Percentiles rank a stretch among this genome's conserved stretches.
phyloP scores from a whole-genome alignment of 1,140 invertebrate species.

The Magallana gigas region DNA sequence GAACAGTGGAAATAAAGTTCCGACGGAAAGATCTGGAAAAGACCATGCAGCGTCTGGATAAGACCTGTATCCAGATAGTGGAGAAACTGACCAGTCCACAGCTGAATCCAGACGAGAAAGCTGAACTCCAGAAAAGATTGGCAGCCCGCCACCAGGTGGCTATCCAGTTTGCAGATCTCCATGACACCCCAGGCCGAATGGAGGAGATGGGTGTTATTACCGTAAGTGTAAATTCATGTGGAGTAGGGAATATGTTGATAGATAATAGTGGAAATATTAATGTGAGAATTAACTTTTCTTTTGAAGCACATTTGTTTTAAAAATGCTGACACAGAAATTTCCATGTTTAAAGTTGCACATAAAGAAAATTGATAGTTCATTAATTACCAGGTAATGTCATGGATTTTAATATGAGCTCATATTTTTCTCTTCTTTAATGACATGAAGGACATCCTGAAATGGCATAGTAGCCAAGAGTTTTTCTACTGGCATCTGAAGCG shows the following conservation, averaged over 20 bases:
- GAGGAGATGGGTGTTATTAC: conserved; percentile 94
- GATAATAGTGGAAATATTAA: no score
- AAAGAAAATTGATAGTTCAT: no score
- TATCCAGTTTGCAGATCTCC: conserved; percentile 97
- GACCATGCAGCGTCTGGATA: no score
- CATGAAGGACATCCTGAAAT: conserved; percentile 91
- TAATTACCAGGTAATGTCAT: no score
- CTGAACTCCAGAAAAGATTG: conserved; percentile 86
- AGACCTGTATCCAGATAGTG: no score
- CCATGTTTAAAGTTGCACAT: no score
- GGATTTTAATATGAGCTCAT: no score
- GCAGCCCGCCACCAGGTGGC: conserved; percentile 90
- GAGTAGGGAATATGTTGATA: no score
- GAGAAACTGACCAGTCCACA: conserved; percentile 75
- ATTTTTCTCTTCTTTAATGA: no score
- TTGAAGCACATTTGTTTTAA: background rate
- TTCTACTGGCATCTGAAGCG: conserved; percentile 94
- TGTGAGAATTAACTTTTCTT: background rate
- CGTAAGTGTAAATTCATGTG: conserved; percentile 78
- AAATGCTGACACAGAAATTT: background rate
- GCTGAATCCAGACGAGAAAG: no score
- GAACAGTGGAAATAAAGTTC: conserved; percentile 99
- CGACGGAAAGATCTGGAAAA: conserved; percentile 89
- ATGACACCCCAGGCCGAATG: conserved; percentile 98
- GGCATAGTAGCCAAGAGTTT: conserved; percentile 88